Evolutionary conservation across 2,113 vertebrate genomes (phyloP).

Genomic region (Megalops atlanticus): DNA sequence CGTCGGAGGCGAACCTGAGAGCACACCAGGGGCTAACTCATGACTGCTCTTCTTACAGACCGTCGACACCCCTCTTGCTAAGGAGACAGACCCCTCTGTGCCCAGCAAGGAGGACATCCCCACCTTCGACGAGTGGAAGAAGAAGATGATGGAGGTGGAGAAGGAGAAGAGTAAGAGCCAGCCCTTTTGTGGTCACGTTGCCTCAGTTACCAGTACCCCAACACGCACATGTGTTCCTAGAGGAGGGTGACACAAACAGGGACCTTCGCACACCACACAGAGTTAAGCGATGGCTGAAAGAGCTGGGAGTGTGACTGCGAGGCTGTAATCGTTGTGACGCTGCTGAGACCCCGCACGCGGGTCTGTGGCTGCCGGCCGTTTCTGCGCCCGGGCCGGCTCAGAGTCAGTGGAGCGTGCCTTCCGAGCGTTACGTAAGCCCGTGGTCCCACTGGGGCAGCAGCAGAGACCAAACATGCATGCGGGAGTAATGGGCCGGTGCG

Average conservation of each 20-base stretch:
- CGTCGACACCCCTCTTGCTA: conserved; percentile 63
- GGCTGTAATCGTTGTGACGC: neutral
- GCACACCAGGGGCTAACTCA: neutral
- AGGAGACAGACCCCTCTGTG: conserved; percentile 81
- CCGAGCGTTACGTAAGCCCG: conserved; percentile 25
- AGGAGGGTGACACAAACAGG: neutral
- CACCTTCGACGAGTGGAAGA: conserved; percentile 98
- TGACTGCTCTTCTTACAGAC: conserved; percentile 47
- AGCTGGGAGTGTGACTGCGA: neutral
- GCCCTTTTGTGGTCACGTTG: neutral
- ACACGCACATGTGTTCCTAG: neutral
- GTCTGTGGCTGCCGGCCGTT: neutral
- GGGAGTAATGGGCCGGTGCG: conserved; percentile 16
- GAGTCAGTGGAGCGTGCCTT: conserved; percentile 11
- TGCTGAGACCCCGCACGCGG: neutral
- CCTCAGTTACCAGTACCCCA: neutral
- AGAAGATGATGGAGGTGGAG: conserved; percentile 98
- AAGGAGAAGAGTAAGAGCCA: conserved; percentile 92
- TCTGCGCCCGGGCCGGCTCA: neutral
- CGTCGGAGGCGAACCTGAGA: neutral
- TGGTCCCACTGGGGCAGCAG: neutral
- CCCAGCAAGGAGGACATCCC: conserved; percentile 94
- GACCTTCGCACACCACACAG: neutral
- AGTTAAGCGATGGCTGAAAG: neutral
- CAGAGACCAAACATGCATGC: neutral